Evolutionary conservation across 2,797 vertebrate species (phyloP), one percentile per base, ranked within the genome.

Genomic region (Hylomyscus alleni): DNA sequence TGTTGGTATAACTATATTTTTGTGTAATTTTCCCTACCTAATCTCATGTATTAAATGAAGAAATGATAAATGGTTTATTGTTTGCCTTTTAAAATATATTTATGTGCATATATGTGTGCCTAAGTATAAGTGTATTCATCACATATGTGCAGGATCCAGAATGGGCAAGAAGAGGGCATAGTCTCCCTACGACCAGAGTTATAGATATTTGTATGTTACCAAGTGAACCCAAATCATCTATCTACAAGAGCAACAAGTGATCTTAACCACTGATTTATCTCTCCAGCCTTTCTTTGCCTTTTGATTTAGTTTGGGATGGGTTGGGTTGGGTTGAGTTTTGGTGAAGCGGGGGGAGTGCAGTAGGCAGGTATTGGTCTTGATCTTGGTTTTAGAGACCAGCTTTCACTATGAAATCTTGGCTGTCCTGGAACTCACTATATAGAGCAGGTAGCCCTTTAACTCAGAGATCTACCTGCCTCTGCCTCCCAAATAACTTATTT

Each of bases 11-110:
- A 67, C 26, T 73, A 37, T 20, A 69, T 76, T 95, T 92, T 62
- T 60, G 34, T 95, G 65, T 95, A 44, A 80, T 60, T 77, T 81
- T 88, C 91, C 47, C 69, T 86, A 31, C 29, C 67, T 95, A 93
- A 87, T 47, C 3, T 17, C 34, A 75, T 37, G 15, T 54, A 76
- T 89, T 88, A 97, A 96, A 90, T 47, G 15, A 44, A 95, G n/a
- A 94, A 34, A 89, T 58, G 58, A 96, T n/a, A 17, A 94, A 93
- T 13, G 37, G 15, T 62, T 93, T 84, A 67, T 4, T 90, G 56
- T 83, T 75, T 76, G 67, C 29, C 82, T 29, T 47, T 72, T 92
- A 29, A 93, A 77, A 77, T 50, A 50, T 50, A 19, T 34, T 77
- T 77, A 47, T 76, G 11, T 67, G 20, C 67, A 15, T 69, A 3